These are phyloP conservation scores for Metridium senile DNA, from an alignment of 92 coral and sea anemone species.

Conservation along the genomic window DNA sequence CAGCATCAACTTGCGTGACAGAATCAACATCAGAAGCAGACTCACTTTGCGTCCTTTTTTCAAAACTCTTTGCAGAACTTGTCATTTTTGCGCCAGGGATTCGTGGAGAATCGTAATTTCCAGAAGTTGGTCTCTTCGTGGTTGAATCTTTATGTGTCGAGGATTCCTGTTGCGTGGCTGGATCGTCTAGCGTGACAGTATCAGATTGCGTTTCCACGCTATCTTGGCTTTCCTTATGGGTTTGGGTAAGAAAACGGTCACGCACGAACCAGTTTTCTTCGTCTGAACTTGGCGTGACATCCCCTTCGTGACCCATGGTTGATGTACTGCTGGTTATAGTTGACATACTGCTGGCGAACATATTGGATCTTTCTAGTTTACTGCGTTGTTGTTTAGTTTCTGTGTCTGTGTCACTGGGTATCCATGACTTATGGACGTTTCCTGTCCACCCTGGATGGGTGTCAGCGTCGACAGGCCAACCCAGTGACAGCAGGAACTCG, in stretches of 20 bases:
- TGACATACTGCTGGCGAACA: constrained; percentile 53
- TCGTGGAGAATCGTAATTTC: neutral
- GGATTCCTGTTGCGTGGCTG: neutral
- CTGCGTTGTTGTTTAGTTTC: constrained; percentile 18
- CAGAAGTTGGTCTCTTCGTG: neutral
- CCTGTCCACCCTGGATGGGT: constrained; percentile 99
- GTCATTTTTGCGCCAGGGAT: neutral
- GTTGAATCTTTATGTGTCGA: neutral
- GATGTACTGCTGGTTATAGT: constrained; percentile 70
- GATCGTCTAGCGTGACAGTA: constrained; percentile 18
- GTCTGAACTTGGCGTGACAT: constrained; percentile 45
- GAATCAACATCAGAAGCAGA: constrained; percentile 15
- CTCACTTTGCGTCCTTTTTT: constrained; percentile 18
- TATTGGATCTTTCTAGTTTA: constrained; percentile 10
- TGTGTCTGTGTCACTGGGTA: constrained; percentile 31
- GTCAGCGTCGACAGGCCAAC: constrained; percentile 91
- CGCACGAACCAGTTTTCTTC: constrained; percentile 46
- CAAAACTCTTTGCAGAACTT: constrained; percentile 15
- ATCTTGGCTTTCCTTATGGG: constrained; percentile 47
- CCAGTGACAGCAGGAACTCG: constrained; percentile 92
- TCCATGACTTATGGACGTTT: constrained; percentile 82
- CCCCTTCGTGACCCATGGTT: constrained; percentile 41
- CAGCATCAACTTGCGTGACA: constrained; percentile 21
- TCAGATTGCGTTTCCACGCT: constrained; percentile 40
- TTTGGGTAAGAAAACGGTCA: constrained; percentile 36